Conservation (phyloP, 2,113 vertebrate species). For the Tetrao urogallus region DNA sequence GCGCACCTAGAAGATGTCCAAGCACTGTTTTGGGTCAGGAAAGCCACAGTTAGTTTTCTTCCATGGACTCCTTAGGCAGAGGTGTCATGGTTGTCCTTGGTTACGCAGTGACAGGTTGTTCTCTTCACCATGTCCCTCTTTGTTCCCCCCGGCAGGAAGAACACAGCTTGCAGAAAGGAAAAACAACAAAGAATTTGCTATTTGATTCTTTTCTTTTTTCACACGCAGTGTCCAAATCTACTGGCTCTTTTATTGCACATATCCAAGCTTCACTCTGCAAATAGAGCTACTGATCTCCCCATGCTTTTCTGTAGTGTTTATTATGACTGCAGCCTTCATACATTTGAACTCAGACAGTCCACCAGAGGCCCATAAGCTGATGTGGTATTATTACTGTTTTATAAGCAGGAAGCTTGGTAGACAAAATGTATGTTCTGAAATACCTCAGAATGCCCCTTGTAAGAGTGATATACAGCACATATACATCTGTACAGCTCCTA, state of each 20-base stretch:
- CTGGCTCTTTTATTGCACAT: background rate
- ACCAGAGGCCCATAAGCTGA: background rate
- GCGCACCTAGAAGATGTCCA: accelerated
- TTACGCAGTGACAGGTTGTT: constrained; percentile 5
- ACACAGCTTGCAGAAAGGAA: background rate
- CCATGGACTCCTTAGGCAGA: background rate
- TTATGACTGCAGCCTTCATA: background rate
- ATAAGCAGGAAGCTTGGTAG: background rate
- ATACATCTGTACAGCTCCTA: background rate
- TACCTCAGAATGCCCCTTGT: background rate
- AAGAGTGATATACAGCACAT: accelerated
- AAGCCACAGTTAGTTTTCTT: background rate
- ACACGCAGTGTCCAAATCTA: background rate
- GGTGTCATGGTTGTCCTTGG: constrained; percentile 7
- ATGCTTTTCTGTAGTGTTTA: background rate
- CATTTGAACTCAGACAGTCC: background rate
- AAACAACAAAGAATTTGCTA: background rate
- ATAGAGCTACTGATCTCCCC: background rate
- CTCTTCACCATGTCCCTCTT: background rate
- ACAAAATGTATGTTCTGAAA: background rate
- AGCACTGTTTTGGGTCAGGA: background rate
- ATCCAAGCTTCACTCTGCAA: background rate
- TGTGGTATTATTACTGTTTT: background rate
- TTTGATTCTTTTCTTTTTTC: background rate
- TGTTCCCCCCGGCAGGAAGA: background rate